Evolutionary conservation across 2,888 invertebrate species (phyloP), one percentile per base, ranked within the genome.

Genomic region (Fragum sueziense): DNA sequence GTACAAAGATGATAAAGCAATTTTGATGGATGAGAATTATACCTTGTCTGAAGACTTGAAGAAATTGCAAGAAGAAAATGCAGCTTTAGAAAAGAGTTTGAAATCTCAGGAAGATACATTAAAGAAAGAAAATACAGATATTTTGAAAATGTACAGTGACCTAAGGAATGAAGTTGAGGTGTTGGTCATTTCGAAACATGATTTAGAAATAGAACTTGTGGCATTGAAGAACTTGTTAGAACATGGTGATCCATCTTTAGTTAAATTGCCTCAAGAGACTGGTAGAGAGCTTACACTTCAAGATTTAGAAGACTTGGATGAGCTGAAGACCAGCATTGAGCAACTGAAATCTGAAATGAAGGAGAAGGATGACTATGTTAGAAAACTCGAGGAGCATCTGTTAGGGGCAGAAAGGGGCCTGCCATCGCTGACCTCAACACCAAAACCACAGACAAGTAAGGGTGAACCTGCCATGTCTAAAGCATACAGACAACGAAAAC

Each of bases 361-460:
- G 74, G 87, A 87, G 72, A 87, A 86, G 65, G 87, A 87, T 61
- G 77, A 41, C 25, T 87, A 87, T 79, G 86, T 87, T 2, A 77
- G 78, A 68, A 85, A 86, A 69, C 69, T 87, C 9, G 87, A 87
- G 65, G 86, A 87, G 68, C 87, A 87, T 72, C 82, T 87, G n/a
- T 74, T 87, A 51, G 70, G 75, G 69, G 29, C 76, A n/a, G 81
- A 81, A 22, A 59, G 70, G 51, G 70, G 70, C 9, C 59, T 81
- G 20, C 84, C 84, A 62, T 73, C 74, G 34, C 37, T 79, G 17
- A 67, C 65, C 33, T 78, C 76, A 29, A 74, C 80, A 17, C 80
- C 78, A 22, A 80, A 76, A 62, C 84, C 78, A 37, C 54, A 51
- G 14, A 14, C 69, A 33, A 84, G 84, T 51, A 76, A 70, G 65